Evolutionary conservation across 1,140 invertebrate species (phyloP), one percentile per base, ranked within the genome.

Genomic region (Trachymyrmex cornetzi): DNA sequence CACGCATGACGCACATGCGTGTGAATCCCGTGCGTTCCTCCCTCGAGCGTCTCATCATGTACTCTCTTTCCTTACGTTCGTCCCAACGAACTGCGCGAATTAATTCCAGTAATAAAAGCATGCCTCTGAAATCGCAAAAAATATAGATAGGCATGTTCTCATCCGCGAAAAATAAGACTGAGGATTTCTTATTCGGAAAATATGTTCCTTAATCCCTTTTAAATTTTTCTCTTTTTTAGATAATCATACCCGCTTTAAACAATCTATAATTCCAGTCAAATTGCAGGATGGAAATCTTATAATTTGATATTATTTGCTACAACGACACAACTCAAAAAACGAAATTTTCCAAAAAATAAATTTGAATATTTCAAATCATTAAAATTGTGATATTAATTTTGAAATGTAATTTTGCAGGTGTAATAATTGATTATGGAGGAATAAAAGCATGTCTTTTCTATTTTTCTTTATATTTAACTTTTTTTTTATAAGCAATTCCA

Each of bases 1-100:
- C 16, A 66, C 9, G 64, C 88, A 90, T 80, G 88, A 66, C 12
- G 27, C 88, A 90, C 86, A 86, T 90, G 88, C 89, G 80, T 85
- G 89, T 90, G 89, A 90, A 90, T 85, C 80, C n/a, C 86, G 80
- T 24, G 53, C 79, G 34, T 82, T 82, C 53, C 44, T 48, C 38
- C 63, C 64, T 30, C 63, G 27, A 53, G 14, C 55, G 57, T 27
- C 57, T 30, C 30, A 53, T 82, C 53, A 19, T 24, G 22, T 59
- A 66, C 22, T 48, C 14, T 74, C 71, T 48, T 82, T 61, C 24
- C 22, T 55, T 19, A 14, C 12, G 27, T 59, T 19, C 53, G 30
- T 55, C n/a, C 50, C 48, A 61, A 16, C 61, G n/a, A 55, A 24
- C 11, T 11, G 27, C 63, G 16, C 38, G 64, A 53, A 69, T 80